Evolutionary conservation across 2,888 invertebrate genomes (phyloP).

Genomic region (Macaria liturata): DNA sequence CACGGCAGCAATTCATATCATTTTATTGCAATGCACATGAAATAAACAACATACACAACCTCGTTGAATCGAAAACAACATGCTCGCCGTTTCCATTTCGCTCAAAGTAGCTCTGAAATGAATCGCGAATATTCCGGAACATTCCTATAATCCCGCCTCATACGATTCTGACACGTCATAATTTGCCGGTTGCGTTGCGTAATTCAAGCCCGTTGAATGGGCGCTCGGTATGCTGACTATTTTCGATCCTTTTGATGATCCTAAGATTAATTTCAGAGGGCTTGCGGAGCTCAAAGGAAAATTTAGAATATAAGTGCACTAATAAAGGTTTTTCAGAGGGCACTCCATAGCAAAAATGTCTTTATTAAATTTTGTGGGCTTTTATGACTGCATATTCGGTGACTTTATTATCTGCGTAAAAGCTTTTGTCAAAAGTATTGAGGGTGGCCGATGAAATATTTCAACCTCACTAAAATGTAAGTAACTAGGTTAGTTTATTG

Average conservation of each 20-base stretch:
- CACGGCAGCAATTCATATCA: no score
- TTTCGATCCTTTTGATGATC: slow-evolving; percentile 75
- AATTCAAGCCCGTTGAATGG: slow-evolving; percentile 55
- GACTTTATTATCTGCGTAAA: slow-evolving; percentile 65
- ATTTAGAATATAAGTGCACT: slow-evolving; percentile 81
- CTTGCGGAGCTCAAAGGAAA: slow-evolving; percentile 72
- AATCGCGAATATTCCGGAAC: slow-evolving; percentile 10
- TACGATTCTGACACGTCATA: slow-evolving; percentile 64
- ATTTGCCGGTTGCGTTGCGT: slow-evolving; percentile 54
- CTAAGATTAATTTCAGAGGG: slow-evolving; percentile 78
- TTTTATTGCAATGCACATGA: background rate
- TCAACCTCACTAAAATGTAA: slow-evolving; percentile 38
- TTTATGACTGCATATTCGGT: slow-evolving; percentile 65
- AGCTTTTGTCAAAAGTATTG: slow-evolving; percentile 60
- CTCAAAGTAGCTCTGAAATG: slow-evolving; percentile 16
- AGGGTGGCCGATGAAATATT: slow-evolving; percentile 45
- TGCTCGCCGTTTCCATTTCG: slow-evolving; percentile 5
- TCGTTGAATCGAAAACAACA: slow-evolving; percentile 4
- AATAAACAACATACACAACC: background rate
- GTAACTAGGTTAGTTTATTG: slow-evolving; percentile 24
- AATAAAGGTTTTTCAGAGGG: slow-evolving; percentile 74
- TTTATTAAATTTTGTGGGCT: slow-evolving; percentile 77
- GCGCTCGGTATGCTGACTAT: slow-evolving; percentile 70
- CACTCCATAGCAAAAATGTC: slow-evolving; percentile 71
- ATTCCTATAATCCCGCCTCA: slow-evolving; percentile 16